Base-by-base conservation (phyloP, 1,140 invertebrate genomes). In the Apis florea region DNA sequence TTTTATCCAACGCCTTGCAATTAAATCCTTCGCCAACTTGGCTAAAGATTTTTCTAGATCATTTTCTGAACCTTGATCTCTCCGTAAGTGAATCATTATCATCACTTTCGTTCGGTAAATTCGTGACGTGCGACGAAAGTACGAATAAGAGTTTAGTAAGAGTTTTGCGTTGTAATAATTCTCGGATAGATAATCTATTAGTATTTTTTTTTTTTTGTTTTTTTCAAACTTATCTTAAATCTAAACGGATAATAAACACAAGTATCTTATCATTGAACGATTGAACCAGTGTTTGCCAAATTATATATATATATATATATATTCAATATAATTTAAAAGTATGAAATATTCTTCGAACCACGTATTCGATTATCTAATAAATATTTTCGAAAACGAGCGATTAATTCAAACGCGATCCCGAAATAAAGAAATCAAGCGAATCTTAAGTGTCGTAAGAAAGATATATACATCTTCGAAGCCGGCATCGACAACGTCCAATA, bases 401-500 rank as follows among this genome's bases (percentile, higher is more conserved):
- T n/a, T 51, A 9, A 47, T 51, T 24, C 47, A 24, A 51, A 19
- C 40, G 13, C 10, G 1, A 53, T 15, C 9, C 47, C 2, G 13
- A 70, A 53, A 56, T 12, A 21, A 71, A 5, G 26, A 15, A 31
- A 54, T 13, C 10, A 71, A 26, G 69, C 68, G 1, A 40, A 17
- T 66, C 10, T n/a, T n/a, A n/a, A n/a, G n/a, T n/a, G 21, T 49
- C 17, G n/a, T 64, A 19, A 49, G 53, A 75, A 67, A 75, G 63
- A 75, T 40, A 40, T 40, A 6, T 40, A 6, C 6, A 40, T 40
- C 5, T 40, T 64, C 12, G 73, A 53, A 47, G 2, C 17, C 11
- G 26, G 6, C 53, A 58, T 68, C 40, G 54, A 69, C 61, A 51
- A 19, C 17, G 73, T 15, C 26, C 68, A 68, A 80, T 80, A 85